phyloP scores from a whole-genome alignment of 2,113 vertebrate species.

The Forbesichthys papilliferus region DNA sequence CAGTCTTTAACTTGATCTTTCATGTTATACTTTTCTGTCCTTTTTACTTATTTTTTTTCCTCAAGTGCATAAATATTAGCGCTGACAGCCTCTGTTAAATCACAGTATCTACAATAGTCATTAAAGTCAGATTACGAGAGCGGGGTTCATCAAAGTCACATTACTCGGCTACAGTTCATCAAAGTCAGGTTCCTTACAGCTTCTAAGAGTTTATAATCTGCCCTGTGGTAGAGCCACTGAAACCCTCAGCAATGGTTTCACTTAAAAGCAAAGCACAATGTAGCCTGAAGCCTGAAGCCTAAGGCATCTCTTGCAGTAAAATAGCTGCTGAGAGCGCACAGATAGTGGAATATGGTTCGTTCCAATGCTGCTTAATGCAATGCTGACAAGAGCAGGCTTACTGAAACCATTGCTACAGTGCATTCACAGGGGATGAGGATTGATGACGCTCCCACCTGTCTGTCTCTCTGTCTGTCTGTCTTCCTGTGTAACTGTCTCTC shows the following conservation, averaged over 20 bases:
- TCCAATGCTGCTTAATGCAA: slow-evolving; percentile 12
- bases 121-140: slow-evolving; percentile 22
- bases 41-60: background rate
- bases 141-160: slow-evolving; percentile 2
- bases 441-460: background rate
- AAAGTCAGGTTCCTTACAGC: slow-evolving; percentile 39
- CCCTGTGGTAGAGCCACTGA: slow-evolving; percentile 31
- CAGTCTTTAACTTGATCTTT: background rate
- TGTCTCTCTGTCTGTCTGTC: background rate
- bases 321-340: slow-evolving; percentile 8
- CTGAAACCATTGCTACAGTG: too few relatives aligned
- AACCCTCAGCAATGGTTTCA: slow-evolving; percentile 17
- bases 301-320: slow-evolving; percentile 14
- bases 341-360: slow-evolving; percentile 14
- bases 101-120: slow-evolving; percentile 26
- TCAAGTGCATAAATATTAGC: slow-evolving; percentile 13
- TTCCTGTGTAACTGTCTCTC: too few relatives aligned
- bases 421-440: too few relatives aligned
- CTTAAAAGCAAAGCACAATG: slow-evolving; percentile 22
- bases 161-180: slow-evolving; percentile 22
- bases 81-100: background rate
- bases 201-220: slow-evolving; percentile 31
- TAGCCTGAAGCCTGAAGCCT: slow-evolving; percentile 14
- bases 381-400: slow-evolving; percentile 8
- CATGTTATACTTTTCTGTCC: slow-evolving; percentile 13